Conservation (phyloP, 1,140 invertebrate species). For the Gerris buenoi region DNA sequence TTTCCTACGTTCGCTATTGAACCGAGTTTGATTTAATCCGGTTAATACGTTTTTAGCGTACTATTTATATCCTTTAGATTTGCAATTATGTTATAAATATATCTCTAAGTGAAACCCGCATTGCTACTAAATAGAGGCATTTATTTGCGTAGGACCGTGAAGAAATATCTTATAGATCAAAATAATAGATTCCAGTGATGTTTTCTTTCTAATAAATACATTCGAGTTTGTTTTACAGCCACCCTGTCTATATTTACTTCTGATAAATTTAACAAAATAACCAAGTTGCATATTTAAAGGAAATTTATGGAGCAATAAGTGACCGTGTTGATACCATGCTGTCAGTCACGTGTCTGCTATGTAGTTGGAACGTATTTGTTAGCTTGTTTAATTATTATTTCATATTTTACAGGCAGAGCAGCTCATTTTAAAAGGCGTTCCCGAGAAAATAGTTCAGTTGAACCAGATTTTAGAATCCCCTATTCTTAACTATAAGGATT, state of each 20-base stretch:
- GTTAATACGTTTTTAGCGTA: neutral
- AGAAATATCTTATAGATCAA: too few relatives aligned
- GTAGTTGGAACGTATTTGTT: too few relatives aligned
- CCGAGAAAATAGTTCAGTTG: constrained; percentile 74
- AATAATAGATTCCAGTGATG: too few relatives aligned
- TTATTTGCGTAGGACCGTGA: too few relatives aligned
- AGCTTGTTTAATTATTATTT: neutral
- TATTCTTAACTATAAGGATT: constrained; percentile 57
- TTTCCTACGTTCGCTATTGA: neutral
- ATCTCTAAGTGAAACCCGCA: neutral
- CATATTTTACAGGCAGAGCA: constrained; percentile 48
- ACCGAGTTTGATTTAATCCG: neutral
- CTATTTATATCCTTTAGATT: neutral
- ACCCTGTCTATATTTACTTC: neutral
- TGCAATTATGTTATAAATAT: too few relatives aligned
- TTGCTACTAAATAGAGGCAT: neutral
- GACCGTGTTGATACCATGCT: too few relatives aligned
- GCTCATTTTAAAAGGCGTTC: constrained; percentile 70
- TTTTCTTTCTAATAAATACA: too few relatives aligned
- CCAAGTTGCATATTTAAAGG: neutral
- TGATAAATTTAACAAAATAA: neutral
- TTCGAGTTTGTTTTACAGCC: too few relatives aligned
- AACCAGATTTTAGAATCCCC: constrained; percentile 67
- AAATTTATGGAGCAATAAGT: neutral
- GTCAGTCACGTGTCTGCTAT: too few relatives aligned